A percentile compares a stretch with the other conserved stretches of the same genome.
Evolutionary conservation across 2,113 vertebrate species (phyloP).

Genomic region (Picathartes gymnocephalus): DNA sequence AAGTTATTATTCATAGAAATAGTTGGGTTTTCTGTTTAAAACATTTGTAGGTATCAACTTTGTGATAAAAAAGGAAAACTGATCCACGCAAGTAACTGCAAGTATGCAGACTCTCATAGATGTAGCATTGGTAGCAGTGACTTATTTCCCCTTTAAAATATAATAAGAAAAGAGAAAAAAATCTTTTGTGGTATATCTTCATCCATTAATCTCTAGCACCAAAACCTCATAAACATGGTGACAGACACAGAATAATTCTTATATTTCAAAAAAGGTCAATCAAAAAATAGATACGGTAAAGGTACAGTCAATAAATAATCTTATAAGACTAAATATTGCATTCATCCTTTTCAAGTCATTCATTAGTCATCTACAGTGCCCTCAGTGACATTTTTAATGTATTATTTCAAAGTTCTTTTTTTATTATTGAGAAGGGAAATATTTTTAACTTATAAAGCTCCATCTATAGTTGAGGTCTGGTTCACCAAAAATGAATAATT

Average conservation of each 20-base stretch:
- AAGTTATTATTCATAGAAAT: background rate
- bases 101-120: background rate
- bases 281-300: slow-evolving; percentile 46
- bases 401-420: slow-evolving; percentile 1
- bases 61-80: background rate
- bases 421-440: background rate
- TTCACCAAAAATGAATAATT: slow-evolving; percentile 4
- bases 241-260: slow-evolving; percentile 21
- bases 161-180: background rate
- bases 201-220: slow-evolving; percentile 11
- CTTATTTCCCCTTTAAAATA: background rate
- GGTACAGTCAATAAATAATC: slow-evolving; percentile 58
- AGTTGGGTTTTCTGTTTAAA: background rate
- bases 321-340: slow-evolving; percentile 32
- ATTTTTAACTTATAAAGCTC: background rate
- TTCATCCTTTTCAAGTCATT: slow-evolving; percentile 34
- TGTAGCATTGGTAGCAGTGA: background rate
- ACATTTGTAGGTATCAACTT: background rate
- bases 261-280: slow-evolving; percentile 54
- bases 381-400: background rate
- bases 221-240: slow-evolving; percentile 22
- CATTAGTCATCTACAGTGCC: slow-evolving; percentile 42
- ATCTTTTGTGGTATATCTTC: background rate
- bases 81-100: background rate
- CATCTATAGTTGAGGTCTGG: background rate